Conservation (phyloP, 2,888 invertebrate genomes). For the Fabriciana adippe region DNA sequence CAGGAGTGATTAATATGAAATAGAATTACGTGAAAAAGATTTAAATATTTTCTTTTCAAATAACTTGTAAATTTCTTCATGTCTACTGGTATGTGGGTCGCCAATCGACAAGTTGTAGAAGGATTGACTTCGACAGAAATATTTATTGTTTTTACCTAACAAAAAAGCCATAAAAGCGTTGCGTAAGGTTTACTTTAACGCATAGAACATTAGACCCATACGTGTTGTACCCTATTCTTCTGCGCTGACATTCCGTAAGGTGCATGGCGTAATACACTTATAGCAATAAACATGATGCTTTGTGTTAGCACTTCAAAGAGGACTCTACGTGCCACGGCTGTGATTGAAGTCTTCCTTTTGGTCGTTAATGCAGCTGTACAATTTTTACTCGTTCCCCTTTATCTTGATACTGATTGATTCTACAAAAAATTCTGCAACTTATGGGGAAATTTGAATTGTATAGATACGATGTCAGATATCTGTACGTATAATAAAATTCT, state of each 20-base stretch:
- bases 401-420: conserved; percentile 34
- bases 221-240: conserved; percentile 38
- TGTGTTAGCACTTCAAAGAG: conserved; percentile 66
- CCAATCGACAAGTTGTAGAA: conserved; percentile 24
- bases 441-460: not conserved
- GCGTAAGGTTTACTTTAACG: conserved; percentile 40
- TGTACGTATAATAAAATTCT: too few species aligned
- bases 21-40: too few species aligned
- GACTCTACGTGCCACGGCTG: conserved; percentile 48
- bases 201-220: conserved; percentile 34
- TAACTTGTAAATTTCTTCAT: not conserved
- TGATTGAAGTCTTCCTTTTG: conserved; percentile 68
- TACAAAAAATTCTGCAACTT: conserved; percentile 10
- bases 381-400: conserved; percentile 48
- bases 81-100: conserved; percentile 21
- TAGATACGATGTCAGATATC: not conserved
- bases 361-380: conserved; percentile 49
- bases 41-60: too few species aligned
- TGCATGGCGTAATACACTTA: conserved; percentile 55
- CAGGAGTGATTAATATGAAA: too few species aligned
- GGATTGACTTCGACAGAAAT: conserved; percentile 33
- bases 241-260: conserved; percentile 52
- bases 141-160: conserved; percentile 37
- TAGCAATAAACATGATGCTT: conserved; percentile 67
- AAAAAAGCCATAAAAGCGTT: conserved; percentile 37